Evolutionary conservation across 2,113 vertebrate genomes (phyloP).

Genomic region (Muscicapa adusta): DNA sequence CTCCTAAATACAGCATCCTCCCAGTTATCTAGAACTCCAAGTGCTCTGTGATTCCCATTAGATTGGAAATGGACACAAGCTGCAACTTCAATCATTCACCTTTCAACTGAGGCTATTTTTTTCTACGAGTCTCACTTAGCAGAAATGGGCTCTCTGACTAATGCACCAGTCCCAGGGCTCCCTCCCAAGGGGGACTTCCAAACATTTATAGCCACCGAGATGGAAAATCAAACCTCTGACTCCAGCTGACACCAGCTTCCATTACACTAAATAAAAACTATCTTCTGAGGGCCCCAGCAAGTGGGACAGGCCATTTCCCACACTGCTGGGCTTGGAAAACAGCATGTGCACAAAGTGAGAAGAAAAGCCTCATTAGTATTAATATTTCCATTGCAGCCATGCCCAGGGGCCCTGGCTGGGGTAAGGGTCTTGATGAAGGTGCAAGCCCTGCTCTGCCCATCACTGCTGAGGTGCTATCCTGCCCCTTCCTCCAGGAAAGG

Average conservation of each 20-base stretch:
- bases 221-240: constrained; percentile 27
- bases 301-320: background rate
- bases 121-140: background rate
- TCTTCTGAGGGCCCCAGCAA: background rate
- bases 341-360: background rate
- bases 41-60: background rate
- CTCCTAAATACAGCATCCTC: background rate
- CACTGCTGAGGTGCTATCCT: background rate
- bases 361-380: background rate
- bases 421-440: background rate
- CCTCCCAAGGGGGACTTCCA: background rate
- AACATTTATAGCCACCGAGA: background rate
- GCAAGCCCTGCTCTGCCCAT: background rate
- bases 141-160: background rate
- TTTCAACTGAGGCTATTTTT: background rate
- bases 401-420: background rate
- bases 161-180: background rate
- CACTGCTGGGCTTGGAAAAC: background rate
- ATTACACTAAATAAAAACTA: background rate
- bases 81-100: background rate
- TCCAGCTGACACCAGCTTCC: constrained; percentile 37
- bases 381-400: background rate
- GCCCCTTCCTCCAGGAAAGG: background rate
- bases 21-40: background rate
- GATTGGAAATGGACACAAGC: background rate